Conservation (phyloP, 1,140 invertebrate genomes). For the Amyelois transitella region DNA sequence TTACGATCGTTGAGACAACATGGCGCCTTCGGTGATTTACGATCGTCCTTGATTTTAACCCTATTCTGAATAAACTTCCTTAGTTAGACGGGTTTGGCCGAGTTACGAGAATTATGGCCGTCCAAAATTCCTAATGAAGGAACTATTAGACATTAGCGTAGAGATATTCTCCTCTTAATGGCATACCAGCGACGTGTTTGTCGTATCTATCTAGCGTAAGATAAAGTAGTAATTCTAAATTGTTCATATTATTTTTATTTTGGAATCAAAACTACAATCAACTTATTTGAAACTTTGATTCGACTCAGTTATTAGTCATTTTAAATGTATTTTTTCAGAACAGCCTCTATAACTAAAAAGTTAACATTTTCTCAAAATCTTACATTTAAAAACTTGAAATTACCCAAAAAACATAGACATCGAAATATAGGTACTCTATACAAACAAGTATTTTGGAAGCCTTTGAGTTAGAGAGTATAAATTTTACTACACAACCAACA, state of each 20-base stretch:
- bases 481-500: not conserved
- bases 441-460: too few relatives aligned
- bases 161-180: slow-evolving; percentile 7
- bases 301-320: too few relatives aligned
- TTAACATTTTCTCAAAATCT: too few relatives aligned
- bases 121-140: slow-evolving; percentile 4
- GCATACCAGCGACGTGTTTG: not conserved
- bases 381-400: too few relatives aligned
- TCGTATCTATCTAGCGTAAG: not conserved
- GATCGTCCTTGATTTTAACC: slow-evolving; percentile 51
- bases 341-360: too few relatives aligned
- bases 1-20: slow-evolving; percentile 53
- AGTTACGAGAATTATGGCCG: slow-evolving; percentile 23
- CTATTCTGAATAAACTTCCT: slow-evolving; percentile 31
- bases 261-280: too few relatives aligned
- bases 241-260: too few relatives aligned
- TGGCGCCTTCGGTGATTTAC: slow-evolving; percentile 46
- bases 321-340: too few relatives aligned
- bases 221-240: not conserved
- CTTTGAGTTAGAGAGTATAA: not conserved
- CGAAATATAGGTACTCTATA: too few relatives aligned
- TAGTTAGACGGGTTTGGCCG: slow-evolving; percentile 28
- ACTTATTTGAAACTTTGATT: too few relatives aligned
- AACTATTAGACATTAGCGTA: slow-evolving; percentile 1
- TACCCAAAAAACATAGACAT: too few relatives aligned